phyloP scores from a whole-genome alignment of 2,797 vertebrate species.

The Potorous gilbertii region DNA sequence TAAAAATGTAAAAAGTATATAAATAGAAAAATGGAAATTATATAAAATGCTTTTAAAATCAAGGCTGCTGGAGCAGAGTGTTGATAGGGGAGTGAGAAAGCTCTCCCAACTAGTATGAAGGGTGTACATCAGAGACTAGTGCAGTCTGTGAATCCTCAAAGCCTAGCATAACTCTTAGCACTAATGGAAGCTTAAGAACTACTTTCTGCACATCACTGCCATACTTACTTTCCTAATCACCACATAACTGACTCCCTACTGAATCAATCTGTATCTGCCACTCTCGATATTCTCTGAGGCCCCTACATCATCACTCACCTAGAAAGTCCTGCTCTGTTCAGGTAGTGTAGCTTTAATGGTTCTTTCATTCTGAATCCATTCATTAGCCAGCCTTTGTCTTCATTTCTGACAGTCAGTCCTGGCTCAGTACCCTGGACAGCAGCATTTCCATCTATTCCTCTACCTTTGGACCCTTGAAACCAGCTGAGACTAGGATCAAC shows the following conservation, averaged over 20 bases:
- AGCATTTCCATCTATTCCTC: not conserved
- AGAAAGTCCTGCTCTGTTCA: not conserved
- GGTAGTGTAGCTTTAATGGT: not conserved
- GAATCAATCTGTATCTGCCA: not conserved
- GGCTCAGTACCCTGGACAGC: not conserved
- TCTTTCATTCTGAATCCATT: not conserved
- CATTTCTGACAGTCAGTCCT: not conserved
- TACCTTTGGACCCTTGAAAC: not conserved
- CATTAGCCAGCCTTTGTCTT: not conserved
- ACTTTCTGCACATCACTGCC: not conserved
- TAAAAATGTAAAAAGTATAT: not conserved
- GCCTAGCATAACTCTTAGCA: not conserved
- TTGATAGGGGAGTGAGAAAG: not conserved
- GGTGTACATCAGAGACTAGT: not conserved
- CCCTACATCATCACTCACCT: not conserved
- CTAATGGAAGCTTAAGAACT: not conserved
- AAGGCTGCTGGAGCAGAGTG: not conserved
- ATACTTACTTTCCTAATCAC: not conserved
- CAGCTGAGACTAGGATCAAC: not conserved
- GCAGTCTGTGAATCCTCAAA: not conserved
- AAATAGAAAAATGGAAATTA: not conserved
- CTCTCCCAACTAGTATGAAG: not conserved
- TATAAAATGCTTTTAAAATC: not conserved
- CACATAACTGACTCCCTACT: not conserved
- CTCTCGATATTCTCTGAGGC: not conserved